Conservation (phyloP, 1,140 invertebrate species). For the Pectinophora gossypiella region DNA sequence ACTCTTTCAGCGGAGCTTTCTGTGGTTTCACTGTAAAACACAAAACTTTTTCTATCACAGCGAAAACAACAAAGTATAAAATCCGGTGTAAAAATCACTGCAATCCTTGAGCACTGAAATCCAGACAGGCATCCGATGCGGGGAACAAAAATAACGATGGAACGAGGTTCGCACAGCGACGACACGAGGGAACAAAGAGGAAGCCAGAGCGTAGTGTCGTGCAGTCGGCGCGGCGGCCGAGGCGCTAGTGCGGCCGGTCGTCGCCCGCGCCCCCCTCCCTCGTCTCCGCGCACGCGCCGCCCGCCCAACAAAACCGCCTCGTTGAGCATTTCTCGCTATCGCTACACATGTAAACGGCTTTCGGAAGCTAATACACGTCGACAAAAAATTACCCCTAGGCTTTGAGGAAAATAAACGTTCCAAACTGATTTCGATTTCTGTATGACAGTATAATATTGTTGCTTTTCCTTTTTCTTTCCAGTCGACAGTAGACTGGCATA, state of each 20-base stretch:
- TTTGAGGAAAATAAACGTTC: constrained; percentile 11
- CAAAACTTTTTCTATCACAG: constrained; percentile 7
- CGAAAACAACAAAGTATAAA: constrained; percentile 10
- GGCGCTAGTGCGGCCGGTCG: constrained; percentile 53
- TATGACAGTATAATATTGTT: not conserved
- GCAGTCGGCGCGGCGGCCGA: constrained; percentile 33
- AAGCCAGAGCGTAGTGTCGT: constrained; percentile 15
- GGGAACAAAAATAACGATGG: constrained; percentile 53
- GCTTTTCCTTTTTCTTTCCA: too few species aligned
- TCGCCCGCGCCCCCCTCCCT: constrained; percentile 41
- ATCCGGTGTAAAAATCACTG: constrained; percentile 48
- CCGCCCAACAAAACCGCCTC: constrained; percentile 57
- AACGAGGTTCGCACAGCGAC: constrained; percentile 36
- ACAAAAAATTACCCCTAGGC: constrained; percentile 11
- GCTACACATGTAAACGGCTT: constrained; percentile 61
- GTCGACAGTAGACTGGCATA: too few species aligned
- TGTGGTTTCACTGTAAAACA: not conserved
- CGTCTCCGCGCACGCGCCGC: constrained; percentile 62
- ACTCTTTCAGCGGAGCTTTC: not conserved
- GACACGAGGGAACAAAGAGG: constrained; percentile 37
- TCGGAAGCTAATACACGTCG: constrained; percentile 39
- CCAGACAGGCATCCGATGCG: constrained; percentile 36
- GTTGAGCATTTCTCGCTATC: constrained; percentile 52
- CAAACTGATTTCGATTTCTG: constrained; percentile 5
- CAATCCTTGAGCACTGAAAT: constrained; percentile 71